Conservation (phyloP, 1,140 invertebrate genomes). For the Euura lappo region DNA sequence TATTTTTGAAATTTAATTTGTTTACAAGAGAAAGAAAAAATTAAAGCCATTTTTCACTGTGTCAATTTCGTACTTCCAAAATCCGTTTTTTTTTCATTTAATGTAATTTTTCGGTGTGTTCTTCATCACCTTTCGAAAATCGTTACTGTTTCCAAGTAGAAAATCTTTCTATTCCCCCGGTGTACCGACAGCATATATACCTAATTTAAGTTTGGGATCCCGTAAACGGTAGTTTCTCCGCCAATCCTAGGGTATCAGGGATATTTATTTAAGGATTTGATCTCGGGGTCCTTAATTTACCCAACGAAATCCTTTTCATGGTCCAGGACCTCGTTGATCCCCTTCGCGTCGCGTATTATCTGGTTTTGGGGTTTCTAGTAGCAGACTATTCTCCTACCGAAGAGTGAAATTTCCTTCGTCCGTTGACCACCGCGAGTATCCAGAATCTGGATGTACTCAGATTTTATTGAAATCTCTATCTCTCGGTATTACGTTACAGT, state of each 20-base stretch:
- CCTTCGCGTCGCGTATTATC: not conserved
- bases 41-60: no score
- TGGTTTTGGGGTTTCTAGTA: not conserved
- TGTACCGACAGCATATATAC: no score
- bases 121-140: no score
- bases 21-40: no score
- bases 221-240: not conserved
- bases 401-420: not conserved
- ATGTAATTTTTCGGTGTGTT: no score
- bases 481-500: no score
- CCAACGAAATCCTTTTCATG: not conserved
- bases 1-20: no score
- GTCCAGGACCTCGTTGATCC: not conserved
- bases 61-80: no score
- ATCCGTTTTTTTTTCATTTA: no score
- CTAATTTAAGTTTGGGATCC: not conserved
- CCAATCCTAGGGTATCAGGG: not conserved
- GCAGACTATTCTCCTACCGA: not conserved
- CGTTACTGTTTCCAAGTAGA: no score
- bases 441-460: not conserved
- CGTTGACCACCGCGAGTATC: not conserved
- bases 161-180: no score
- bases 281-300: not conserved
- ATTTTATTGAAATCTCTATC: no score
- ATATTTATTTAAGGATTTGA: slow-evolving; percentile 4